Base-by-base conservation (phyloP, 1,140 invertebrate genomes). In the Magallana ariakensis region DNA sequence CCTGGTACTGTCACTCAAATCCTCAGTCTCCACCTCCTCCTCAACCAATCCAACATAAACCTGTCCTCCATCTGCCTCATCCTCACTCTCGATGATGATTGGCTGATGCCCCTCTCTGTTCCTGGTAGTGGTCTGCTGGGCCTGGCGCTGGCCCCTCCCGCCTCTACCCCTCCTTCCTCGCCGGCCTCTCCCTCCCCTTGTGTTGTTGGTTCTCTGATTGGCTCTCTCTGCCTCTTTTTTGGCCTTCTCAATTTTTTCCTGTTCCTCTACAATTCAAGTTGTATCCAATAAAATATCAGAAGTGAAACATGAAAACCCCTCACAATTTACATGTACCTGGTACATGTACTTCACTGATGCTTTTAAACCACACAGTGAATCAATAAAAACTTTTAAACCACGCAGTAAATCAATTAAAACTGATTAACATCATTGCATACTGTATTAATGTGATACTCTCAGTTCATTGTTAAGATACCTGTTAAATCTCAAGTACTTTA, bases 211-310 rank as follows among this genome's bases (percentile, higher is more conserved):
- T 55, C 80, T 56, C 11, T 26, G 54, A 33, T 62, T n/a, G 57
- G 56, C 80, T 81, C 83, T 86, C 54, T 89, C 82, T 66, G 57
- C 9, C 15, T 66, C 53, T 83, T 86, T 82, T 10, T 87, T 87
- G 26, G 84, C 75, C n/a, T 88, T 89, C 62, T 90, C 88, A 85
- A 89, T 87, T 84, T 90, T 90, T 60, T 55, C 70, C 57, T 91
- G 87, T n/a, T 91, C 90, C 70, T 54, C 91, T 91, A 57, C n/a
- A 86, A 89, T 58, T 46, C 5, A 2, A 46, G 5, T 46, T 46
- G 33, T 46, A 46, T 58, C 7, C n/a, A 84, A 87, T 81, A 70
- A 26, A 26, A 15, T 16, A 62, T 16, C 8, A 46, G 33, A 5
- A 5, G 33, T 46, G 33, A 46, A 46, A 46, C 5, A 46, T 46